phyloP scores from a whole-genome alignment of 1,140 invertebrate genomes.

The Pogonognathellus flavescens region DNA sequence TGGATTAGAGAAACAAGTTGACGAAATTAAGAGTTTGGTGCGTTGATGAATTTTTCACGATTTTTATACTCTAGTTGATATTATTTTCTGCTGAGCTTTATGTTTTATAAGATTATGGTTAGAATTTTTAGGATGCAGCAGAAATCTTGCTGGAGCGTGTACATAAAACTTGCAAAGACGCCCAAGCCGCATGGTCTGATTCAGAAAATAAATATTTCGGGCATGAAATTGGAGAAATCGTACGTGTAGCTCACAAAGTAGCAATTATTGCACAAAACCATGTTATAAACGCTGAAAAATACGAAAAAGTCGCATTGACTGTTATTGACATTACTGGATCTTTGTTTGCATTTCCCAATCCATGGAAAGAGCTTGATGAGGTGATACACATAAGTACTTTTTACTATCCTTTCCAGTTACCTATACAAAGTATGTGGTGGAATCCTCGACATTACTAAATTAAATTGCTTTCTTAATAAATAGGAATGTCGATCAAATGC shows the following conservation, averaged over 20 bases:
- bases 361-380: slow-evolving; percentile 34
- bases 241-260: background rate
- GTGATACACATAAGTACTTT: background rate
- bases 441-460: background rate
- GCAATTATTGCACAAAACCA: background rate
- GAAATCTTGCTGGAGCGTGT: background rate
- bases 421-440: background rate
- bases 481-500: background rate
- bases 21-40: slow-evolving; percentile 5
- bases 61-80: background rate
- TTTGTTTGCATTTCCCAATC: slow-evolving; percentile 11
- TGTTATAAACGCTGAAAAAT: background rate
- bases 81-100: background rate
- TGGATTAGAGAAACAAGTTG: slow-evolving; percentile 15
- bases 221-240: slow-evolving; percentile 51
- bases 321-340: background rate
- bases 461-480: background rate
- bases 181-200: background rate
- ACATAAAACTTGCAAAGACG: background rate
- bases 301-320: background rate
- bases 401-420: background rate
- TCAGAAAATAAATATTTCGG: slow-evolving; percentile 38
- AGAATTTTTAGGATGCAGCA: slow-evolving; percentile 18
- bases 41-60: background rate
- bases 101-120: background rate